phyloP scores from a whole-genome alignment of 1,140 invertebrate genomes.

The Schlechtendalia chinensis region DNA sequence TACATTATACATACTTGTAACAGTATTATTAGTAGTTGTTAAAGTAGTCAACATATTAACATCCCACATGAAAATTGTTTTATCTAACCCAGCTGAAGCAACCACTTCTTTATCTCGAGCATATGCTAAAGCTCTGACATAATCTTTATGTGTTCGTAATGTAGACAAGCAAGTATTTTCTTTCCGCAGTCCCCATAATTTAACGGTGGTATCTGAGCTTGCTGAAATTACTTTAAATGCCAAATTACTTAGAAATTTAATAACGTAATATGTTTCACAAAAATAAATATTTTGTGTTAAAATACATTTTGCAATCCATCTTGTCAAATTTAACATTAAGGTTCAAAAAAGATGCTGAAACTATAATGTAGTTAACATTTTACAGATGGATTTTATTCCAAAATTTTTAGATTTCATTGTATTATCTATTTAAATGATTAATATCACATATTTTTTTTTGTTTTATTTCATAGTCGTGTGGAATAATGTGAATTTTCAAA shows the following conservation, averaged over 20 bases:
- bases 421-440: no score
- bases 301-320: no score
- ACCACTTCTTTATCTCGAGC: slow-evolving; percentile 97
- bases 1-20: slow-evolving; percentile 73
- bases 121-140: slow-evolving; percentile 97
- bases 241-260: slow-evolving; percentile 21
- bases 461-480: no score
- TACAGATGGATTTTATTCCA: no score
- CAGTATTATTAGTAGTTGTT: slow-evolving; percentile 97
- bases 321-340: no score
- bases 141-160: slow-evolving; percentile 95
- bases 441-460: no score
- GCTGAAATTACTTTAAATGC: slow-evolving; percentile 88
- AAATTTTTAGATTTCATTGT: no score
- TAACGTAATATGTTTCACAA: background rate
- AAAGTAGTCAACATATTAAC: slow-evolving; percentile 96
- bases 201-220: slow-evolving; percentile 98
- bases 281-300: no score
- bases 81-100: slow-evolving; percentile 95
- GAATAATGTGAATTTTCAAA: no score
- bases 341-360: no score
- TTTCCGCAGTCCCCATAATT: slow-evolving; percentile 99
- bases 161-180: slow-evolving; percentile 96
- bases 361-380: slow-evolving; percentile 19
- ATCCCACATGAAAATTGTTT: slow-evolving; percentile 98